Evolutionary conservation across 37 sponge, comb jelly and placozoan genomes (phyloP), one percentile per base, ranked within the genome.

Genomic region (Halichondria panicea): DNA sequence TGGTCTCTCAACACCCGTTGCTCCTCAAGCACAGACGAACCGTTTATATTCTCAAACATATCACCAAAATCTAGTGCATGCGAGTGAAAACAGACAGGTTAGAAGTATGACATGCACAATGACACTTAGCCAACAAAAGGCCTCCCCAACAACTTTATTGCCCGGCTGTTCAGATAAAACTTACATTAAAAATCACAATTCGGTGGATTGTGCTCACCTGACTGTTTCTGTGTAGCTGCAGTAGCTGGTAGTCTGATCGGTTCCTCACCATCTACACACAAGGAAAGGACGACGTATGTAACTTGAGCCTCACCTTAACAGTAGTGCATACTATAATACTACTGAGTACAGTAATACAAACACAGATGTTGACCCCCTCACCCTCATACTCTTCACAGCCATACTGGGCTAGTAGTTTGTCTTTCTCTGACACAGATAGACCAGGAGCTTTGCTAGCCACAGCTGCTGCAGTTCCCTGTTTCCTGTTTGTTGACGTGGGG

Each of bases 331-430:
- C 50, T 48, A 48, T 48, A 48, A 48, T 18, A 13, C 9, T 13
- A 48, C 50, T 48, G 13, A 13, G 50, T 48, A 48, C 50, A 18
- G 13, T 48, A 9, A 18, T 48, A 48, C 13, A 13, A 48, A 48
- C 50, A 18, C 50, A 9, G 4, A 37, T 19, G 37, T 28, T 32
- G 63, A 55, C 67, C 66, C 66, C 66, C 78, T 82, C 76, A 33
- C 69, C 77, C 28, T 76, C 84, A 46, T 75, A 77, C 7, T 67
- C 72, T 36, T 72, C 71, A 64, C 72, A 71, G 41, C 69, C 86
- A 55, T 79, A 85, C 68, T 75, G 74, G 22, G 37, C 86, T 31
- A 78, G 37, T 43, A 85, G 58, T 25, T 44, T 72, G 60, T 66
- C 55, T 58, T 79, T 85, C 58, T 79, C 86, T 44, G 24, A 19